Conservation (phyloP, 1,140 invertebrate genomes). For the Leptopilina boulardi region DNA sequence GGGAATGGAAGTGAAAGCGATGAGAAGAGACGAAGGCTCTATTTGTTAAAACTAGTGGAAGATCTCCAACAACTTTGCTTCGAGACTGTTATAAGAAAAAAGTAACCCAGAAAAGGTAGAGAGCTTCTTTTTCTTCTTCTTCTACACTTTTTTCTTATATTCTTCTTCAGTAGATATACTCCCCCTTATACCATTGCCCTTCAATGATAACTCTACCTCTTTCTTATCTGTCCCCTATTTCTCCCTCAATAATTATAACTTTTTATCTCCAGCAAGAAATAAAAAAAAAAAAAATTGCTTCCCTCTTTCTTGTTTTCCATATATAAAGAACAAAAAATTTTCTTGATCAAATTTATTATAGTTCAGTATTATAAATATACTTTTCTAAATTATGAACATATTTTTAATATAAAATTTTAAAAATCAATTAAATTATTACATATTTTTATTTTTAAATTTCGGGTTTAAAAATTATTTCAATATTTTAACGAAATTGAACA, state of each 20-base stretch:
- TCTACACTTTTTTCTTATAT: not conserved
- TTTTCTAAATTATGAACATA: too few relatives aligned
- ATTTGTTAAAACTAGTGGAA: constrained; percentile 15
- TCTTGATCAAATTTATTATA: too few relatives aligned
- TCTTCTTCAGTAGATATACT: not conserved
- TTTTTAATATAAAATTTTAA: too few relatives aligned
- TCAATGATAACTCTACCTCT: not conserved
- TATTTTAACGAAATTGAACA: too few relatives aligned
- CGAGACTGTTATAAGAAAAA: not conserved
- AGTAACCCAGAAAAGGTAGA: not conserved
- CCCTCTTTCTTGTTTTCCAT: not conserved
- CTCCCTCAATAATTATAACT: not conserved
- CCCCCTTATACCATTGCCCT: not conserved
- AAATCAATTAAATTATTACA: too few relatives aligned
- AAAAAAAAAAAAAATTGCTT: not conserved
- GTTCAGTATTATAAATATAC: too few relatives aligned
- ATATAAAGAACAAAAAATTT: too few relatives aligned
- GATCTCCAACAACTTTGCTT: not conserved
- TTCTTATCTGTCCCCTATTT: not conserved
- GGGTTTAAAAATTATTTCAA: too few relatives aligned
- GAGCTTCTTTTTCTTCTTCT: not conserved
- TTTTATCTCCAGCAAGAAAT: not conserved
- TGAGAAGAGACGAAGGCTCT: not conserved
- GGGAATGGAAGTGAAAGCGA: not conserved
- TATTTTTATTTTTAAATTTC: too few relatives aligned